Percentiles rank a stretch among this genome's conserved stretches.
Conservation (phyloP, 2,113 vertebrate genomes). For the Coptodon rendalli region DNA sequence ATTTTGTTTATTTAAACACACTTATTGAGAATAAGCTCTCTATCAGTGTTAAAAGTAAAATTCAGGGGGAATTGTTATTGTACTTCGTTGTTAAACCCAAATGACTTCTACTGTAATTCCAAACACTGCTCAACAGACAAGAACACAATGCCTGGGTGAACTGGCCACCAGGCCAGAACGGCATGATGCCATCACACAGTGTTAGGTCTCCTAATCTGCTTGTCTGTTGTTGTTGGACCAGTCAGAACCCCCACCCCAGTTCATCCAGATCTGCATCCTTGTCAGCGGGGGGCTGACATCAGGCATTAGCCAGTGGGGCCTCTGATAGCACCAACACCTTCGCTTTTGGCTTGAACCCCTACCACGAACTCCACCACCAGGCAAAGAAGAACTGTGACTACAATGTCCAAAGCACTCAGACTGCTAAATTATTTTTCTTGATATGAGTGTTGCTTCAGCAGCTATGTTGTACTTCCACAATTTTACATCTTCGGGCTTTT, state of each 20-base stretch:
- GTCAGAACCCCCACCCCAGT: conserved; percentile 55
- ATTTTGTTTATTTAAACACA: neutral
- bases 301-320: conserved; percentile 54
- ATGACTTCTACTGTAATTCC: neutral
- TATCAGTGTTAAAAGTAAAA: neutral
- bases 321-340: conserved; percentile 60
- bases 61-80: neutral
- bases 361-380: neutral
- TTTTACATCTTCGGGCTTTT: neutral
- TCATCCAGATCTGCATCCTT: conserved; percentile 57
- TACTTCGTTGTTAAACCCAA: neutral
- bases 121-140: conserved; percentile 16
- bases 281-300: conserved; percentile 67
- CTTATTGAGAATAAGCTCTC: neutral
- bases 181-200: conserved; percentile 73
- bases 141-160: conserved; percentile 13
- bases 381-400: neutral
- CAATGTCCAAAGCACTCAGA: neutral
- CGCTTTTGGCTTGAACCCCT: conserved; percentile 18
- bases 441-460: neutral
- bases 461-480: neutral
- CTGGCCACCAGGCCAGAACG: conserved; percentile 44
- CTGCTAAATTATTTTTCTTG: neutral
- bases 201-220: conserved; percentile 49
- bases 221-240: conserved; percentile 49